Conservation (phyloP, 1,140 invertebrate genomes). For the Drosophila saltans region DNA sequence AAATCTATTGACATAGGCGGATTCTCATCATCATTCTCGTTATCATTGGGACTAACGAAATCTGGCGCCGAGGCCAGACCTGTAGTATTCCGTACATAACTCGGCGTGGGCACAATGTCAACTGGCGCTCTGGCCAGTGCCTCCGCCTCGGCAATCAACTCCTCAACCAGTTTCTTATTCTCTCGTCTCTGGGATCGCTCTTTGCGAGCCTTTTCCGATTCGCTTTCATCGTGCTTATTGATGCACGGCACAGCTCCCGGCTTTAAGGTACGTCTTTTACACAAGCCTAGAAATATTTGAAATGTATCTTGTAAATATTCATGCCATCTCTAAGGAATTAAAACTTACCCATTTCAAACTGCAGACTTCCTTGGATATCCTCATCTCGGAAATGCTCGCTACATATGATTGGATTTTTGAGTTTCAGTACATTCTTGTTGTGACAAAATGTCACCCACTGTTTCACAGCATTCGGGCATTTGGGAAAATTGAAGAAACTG, state of each 20-base stretch:
- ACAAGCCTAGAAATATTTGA: conserved; percentile 12
- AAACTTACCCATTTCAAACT: conserved; percentile 63
- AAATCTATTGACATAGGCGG: too few relatives aligned
- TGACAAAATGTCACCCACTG: conserved; percentile 38
- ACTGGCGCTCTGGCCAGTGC: neutral
- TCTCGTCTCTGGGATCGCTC: conserved; percentile 20
- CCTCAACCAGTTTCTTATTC: conserved; percentile 36
- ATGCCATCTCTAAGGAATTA: too few relatives aligned
- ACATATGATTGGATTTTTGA: conserved; percentile 55
- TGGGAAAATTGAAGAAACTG: conserved; percentile 64
- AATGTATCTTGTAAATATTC: neutral
- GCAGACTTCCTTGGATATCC: conserved; percentile 58
- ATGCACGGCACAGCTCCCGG: conserved; percentile 42
- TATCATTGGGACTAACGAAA: conserved; percentile 10
- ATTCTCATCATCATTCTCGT: neutral
- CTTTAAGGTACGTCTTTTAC: conserved; percentile 36
- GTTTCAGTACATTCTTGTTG: conserved; percentile 16
- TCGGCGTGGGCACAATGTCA: conserved; percentile 14
- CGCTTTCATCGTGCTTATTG: conserved; percentile 26
- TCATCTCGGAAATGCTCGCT: conserved; percentile 65
- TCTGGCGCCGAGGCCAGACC: conserved; percentile 16
- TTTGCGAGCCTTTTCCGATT: conserved; percentile 9
- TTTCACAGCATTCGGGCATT: conserved; percentile 34
- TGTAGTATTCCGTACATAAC: conserved; percentile 12
- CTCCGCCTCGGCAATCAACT: conserved; percentile 31